phyloP scores from a whole-genome alignment of 2,113 vertebrate genomes.

The Phyllostomus discolor region DNA sequence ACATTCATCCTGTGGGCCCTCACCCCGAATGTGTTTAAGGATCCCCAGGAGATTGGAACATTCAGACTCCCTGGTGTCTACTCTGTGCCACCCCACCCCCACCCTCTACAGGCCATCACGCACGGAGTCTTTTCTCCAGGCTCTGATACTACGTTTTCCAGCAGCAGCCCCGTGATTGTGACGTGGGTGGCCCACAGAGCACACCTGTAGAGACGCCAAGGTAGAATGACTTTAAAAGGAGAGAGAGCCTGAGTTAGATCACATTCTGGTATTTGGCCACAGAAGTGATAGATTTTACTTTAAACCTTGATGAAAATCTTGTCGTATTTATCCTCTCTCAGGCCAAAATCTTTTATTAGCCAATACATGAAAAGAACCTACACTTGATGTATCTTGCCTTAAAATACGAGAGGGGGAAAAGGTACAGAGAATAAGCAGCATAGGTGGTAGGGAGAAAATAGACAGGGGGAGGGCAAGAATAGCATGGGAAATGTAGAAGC shows the following conservation, averaged over 20 bases:
- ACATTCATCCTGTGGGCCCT: neutral
- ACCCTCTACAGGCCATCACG: too few relatives aligned
- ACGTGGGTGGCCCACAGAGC: neutral
- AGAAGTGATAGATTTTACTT: neutral
- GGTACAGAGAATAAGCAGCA: too few relatives aligned
- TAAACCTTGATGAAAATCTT: neutral
- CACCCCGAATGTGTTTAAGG: neutral
- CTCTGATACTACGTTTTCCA: neutral
- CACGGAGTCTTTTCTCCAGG: neutral
- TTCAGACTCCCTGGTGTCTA: neutral
- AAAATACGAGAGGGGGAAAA: neutral
- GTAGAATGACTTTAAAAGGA: neutral
- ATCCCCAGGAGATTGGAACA: neutral
- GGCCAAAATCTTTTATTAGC: neutral
- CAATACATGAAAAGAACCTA: neutral
- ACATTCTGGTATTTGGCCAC: neutral
- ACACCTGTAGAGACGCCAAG: neutral
- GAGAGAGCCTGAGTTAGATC: neutral
- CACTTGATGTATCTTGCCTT: neutral
- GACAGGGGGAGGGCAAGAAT: too few relatives aligned
- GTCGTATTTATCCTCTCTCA: neutral
- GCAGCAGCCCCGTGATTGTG: neutral
- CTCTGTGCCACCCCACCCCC: accelerated
- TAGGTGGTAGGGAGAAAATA: too few relatives aligned
- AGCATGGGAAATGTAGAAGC: too few relatives aligned